phyloP scores from a whole-genome alignment of 2,797 vertebrate species.

The Micropoecilia bifurca region DNA sequence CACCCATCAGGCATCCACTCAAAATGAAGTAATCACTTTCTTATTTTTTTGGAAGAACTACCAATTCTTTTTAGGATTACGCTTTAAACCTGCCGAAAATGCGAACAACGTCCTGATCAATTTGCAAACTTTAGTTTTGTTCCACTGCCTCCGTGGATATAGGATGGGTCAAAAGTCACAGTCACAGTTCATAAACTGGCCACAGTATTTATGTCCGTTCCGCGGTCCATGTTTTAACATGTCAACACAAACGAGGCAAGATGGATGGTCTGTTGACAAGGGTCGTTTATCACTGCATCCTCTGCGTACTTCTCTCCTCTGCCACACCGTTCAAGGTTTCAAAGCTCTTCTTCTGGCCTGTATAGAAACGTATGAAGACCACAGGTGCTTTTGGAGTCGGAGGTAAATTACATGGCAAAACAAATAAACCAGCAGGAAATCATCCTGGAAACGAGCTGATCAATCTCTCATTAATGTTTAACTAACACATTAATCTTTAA shows the following conservation, averaged over 20 bases:
- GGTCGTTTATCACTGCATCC: slow-evolving; percentile 76
- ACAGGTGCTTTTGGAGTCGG: slow-evolving; percentile 20
- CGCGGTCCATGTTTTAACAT: slow-evolving; percentile 59
- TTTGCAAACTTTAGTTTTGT: not conserved
- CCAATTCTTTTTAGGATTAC: not conserved
- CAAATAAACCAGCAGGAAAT: slow-evolving; percentile 26
- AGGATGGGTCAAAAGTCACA: slow-evolving; percentile 56
- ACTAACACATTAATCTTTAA: too few relatives aligned
- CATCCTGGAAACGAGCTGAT: slow-evolving; percentile 54
- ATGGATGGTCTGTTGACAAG: slow-evolving; percentile 78
- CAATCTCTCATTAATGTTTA: slow-evolving; percentile 59
- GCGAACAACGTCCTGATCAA: slow-evolving; percentile 5
- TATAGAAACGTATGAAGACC: slow-evolving; percentile 60
- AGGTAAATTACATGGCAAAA: slow-evolving; percentile 57
- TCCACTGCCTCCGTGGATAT: not conserved
- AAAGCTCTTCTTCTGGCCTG: slow-evolving; percentile 44
- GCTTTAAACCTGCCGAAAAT: not conserved
- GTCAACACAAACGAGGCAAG: slow-evolving; percentile 74
- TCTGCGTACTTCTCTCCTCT: slow-evolving; percentile 37
- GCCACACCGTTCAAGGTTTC: slow-evolving; percentile 62
- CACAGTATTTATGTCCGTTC: slow-evolving; percentile 71
- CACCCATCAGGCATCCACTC: slow-evolving; percentile 17
- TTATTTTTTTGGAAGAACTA: not conserved
- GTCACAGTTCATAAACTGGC: slow-evolving; percentile 57
- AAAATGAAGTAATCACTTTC: slow-evolving; percentile 17